Percentiles rank a stretch among this genome's conserved stretches.
Evolutionary conservation across 2,797 vertebrate genomes (phyloP).

Genomic region (Heteromormyrus szaboi): DNA sequence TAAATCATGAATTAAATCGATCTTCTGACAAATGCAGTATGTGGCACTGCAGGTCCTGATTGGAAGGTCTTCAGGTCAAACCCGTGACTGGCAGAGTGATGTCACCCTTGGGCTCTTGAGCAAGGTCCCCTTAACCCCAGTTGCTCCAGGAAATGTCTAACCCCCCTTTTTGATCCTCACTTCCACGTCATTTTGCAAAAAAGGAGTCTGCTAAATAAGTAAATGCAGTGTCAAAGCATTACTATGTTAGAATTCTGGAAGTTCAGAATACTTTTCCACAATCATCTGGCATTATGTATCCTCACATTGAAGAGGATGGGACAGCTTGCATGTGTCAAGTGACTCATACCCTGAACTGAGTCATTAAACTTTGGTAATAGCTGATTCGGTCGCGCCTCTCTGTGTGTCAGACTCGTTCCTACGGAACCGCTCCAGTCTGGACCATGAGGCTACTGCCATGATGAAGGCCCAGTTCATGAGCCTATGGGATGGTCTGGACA

Average conservation of each 20-base stretch:
- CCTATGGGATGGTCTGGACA: slow-evolving; percentile 74
- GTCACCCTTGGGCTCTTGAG: background rate
- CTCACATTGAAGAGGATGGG: background rate
- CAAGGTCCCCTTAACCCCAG: background rate
- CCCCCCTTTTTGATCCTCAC: background rate
- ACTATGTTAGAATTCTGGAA: background rate
- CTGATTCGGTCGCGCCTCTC: background rate
- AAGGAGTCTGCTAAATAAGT: background rate
- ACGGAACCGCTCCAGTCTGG: slow-evolving; percentile 66
- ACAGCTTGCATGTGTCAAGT: background rate
- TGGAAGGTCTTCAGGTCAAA: background rate
- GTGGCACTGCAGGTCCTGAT: background rate
- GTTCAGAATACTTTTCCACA: background rate
- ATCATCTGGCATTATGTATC: background rate
- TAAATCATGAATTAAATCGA: background rate
- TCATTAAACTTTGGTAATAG: background rate
- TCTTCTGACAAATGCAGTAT: background rate
- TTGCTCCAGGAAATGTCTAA: background rate
- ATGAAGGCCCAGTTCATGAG: slow-evolving; percentile 82
- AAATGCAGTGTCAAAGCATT: background rate
- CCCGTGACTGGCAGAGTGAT: background rate
- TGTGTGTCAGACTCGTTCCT: slow-evolving; percentile 64
- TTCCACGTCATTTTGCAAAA: background rate
- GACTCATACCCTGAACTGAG: background rate
- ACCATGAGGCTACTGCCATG: slow-evolving; percentile 76